A percentile compares a stretch with the other conserved stretches of the same genome.
Evolutionary conservation across 1,140 invertebrate genomes (phyloP).

Genomic region (fruit fly (Drosophila melanogaster)): DNA sequence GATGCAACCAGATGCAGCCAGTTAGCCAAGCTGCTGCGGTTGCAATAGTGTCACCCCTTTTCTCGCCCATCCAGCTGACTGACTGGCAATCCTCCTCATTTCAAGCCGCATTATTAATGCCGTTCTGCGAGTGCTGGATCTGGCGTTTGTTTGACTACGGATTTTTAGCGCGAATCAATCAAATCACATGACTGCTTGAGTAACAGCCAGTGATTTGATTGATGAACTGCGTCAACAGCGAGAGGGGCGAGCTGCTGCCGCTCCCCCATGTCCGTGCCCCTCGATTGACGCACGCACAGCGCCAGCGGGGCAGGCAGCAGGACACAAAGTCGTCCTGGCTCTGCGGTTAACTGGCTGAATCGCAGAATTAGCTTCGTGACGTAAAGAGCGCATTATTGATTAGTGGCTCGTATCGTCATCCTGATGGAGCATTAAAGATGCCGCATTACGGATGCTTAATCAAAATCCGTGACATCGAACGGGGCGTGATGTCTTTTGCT

Average conservation of each 20-base stretch:
- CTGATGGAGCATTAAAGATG: conserved; percentile 41
- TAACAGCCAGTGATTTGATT: conserved; percentile 83
- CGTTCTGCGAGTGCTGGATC: conserved; percentile 15
- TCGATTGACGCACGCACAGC: conserved; percentile 65
- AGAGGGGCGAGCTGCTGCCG: neutral
- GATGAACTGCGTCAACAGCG: conserved; percentile 67
- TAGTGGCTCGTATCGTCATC: conserved; percentile 54
- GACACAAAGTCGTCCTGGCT: conserved; percentile 19
- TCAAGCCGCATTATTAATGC: conserved; percentile 58
- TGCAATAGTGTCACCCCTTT: conserved; percentile 59
- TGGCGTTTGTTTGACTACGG: conserved; percentile 62
- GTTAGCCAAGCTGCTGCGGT: conserved; percentile 46
- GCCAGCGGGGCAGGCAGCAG: conserved; percentile 60
- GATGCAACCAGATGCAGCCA: conserved; percentile 37
- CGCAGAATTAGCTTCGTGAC: conserved; percentile 72
- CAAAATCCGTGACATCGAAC: conserved; percentile 52
- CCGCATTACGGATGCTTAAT: conserved; percentile 52
- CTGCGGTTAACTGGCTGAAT: conserved; percentile 46
- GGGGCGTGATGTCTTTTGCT: conserved; percentile 20
- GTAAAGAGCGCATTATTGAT: conserved; percentile 66
- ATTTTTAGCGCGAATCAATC: conserved; percentile 83
- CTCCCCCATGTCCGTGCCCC: conserved; percentile 25
- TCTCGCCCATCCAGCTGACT: neutral
- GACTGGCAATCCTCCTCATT: conserved; percentile 33
- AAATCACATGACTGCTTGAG: conserved; percentile 82